These are phyloP conservation scores for Brachypteracias leptosomus DNA, from an alignment of 2,113 vertebrate species.

Conservation along the genomic window DNA sequence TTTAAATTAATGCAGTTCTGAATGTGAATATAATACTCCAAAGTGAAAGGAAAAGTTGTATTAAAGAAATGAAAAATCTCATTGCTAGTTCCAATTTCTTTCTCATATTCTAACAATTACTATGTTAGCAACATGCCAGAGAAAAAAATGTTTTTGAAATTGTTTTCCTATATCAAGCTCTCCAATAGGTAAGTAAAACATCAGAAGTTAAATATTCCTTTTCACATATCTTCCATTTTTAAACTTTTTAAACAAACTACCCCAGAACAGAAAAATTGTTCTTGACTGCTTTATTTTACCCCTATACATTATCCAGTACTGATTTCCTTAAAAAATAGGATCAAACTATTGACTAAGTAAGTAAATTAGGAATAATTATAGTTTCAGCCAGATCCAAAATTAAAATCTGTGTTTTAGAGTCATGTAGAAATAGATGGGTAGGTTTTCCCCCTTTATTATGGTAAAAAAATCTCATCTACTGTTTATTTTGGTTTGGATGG, in stretches of 20 bases:
- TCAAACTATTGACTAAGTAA: neutral
- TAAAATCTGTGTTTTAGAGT: neutral
- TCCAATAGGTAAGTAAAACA: neutral
- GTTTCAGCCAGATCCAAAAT: neutral
- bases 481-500: neutral
- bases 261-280: neutral
- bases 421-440: neutral
- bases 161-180: conserved; percentile 3
- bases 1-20: conserved; percentile 32
- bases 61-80: conserved; percentile 26
- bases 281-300: neutral
- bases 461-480: neutral
- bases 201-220: neutral
- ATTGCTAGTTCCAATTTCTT: neutral
- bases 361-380: neutral
- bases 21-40: neutral
- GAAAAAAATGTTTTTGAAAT: neutral
- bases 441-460: neutral
- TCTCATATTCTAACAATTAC: neutral
- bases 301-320: neutral
- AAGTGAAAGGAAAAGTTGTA: neutral
- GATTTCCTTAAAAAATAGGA: neutral
- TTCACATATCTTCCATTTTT: neutral
- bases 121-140: neutral
- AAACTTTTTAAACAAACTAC: neutral